Base-by-base conservation (phyloP, 2,797 vertebrate species). In the Astyanax mexicanus region DNA sequence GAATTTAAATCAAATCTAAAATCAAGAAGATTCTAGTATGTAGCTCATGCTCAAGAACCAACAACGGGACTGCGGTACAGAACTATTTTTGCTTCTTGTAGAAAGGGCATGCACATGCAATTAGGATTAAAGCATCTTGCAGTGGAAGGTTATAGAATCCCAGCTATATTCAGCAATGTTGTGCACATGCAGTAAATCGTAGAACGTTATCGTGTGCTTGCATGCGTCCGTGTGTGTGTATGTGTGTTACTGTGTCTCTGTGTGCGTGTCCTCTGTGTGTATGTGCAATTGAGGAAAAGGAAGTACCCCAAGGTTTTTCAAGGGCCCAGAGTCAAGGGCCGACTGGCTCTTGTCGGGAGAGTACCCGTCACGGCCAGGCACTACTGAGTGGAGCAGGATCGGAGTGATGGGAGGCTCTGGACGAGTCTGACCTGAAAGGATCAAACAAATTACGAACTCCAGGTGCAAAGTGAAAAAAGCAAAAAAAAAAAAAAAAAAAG, bases 1-100 rank as follows among this genome's bases (percentile, higher is more conserved):
- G 60, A 58, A 37, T 44, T 23, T 37, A 42, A 75, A 83, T 83
- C 88, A 84, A 57, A 70, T 8, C 49, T 6, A 27, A 45, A 40
- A 66, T 19, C 58, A 4, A 25, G 44, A 42, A 49, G n/a, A 27
- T 15, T 81, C 82, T 35, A 69, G 71, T 52, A 88, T 78, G 77
- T 73, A 75, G 77, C 74, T 73, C 47, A 69, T 66, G 21, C 64
- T 72, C 51, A 51, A 49, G 29, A 23, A 23, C 68, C 23, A 9
- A 40, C 7, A 27, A 37, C 44, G 37, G 3, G 23, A 47, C 25
- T 32, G 61, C 9, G 25, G 55, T 62, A 13, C 51, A 62, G 62
- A 42, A 67, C 52, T 25, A 80, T 67, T 37, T 19, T 54, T 64
- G 44, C 62, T 67, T 78, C 42, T 44, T 72, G 55, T 75, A 29